These are phyloP conservation scores for Neuroterus valhalla DNA, from an alignment of 1,140 invertebrate genomes.

Conservation along the genomic window DNA sequence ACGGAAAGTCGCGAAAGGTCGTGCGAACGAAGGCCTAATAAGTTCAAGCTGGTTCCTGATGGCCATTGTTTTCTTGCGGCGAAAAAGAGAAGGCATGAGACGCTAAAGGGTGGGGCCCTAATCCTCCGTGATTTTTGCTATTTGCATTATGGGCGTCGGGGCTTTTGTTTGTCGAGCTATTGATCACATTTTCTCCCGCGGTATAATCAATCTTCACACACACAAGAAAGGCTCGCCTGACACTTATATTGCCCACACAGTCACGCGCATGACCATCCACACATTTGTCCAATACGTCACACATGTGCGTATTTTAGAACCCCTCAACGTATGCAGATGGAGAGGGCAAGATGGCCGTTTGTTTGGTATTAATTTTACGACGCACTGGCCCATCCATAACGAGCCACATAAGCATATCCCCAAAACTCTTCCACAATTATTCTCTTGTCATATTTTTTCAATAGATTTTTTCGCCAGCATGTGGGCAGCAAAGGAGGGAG, in stretches of 20 bases:
- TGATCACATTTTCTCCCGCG: constrained; percentile 75
- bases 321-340: constrained; percentile 56
- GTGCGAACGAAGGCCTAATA: constrained; percentile 41
- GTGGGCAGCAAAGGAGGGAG: not conserved
- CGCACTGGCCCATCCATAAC: constrained; percentile 58
- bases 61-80: constrained; percentile 58
- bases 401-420: constrained; percentile 1
- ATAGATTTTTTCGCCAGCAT: not conserved
- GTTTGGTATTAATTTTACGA: constrained; percentile 69
- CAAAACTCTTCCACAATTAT: not conserved
- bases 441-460: not conserved
- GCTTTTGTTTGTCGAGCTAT: constrained; percentile 73
- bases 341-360: constrained; percentile 68
- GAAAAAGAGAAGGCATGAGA: not conserved
- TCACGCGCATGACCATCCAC: constrained; percentile 51
- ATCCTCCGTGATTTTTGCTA: constrained; percentile 70
- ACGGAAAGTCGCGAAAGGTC: constrained; percentile 49
- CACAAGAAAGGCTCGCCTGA: constrained; percentile 55
- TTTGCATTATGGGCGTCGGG: constrained; percentile 64
- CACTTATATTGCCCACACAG: constrained; percentile 59
- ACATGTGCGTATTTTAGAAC: constrained; percentile 58
- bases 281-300: constrained; percentile 57
- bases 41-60: constrained; percentile 44
- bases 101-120: constrained; percentile 40
- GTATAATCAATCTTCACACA: constrained; percentile 75